phyloP scores from a whole-genome alignment of 2,888 invertebrate genomes.

The Tiphia femorata region DNA sequence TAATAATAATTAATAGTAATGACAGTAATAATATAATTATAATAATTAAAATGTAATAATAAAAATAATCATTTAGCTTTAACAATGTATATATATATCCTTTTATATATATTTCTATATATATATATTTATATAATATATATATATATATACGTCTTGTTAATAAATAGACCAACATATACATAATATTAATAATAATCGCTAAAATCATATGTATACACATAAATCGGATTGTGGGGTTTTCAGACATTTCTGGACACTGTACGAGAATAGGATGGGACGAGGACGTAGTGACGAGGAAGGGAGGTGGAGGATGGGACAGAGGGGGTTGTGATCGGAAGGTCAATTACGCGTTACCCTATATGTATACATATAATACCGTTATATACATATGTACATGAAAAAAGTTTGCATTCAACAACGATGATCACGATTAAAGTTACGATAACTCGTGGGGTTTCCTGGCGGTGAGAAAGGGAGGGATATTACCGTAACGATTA shows the following conservation, averaged over 20 bases:
- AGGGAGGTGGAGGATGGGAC: neutral
- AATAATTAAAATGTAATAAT: slow-evolving; percentile 47
- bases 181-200: slow-evolving; percentile 65
- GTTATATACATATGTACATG: slow-evolving; percentile 65
- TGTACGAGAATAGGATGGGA: slow-evolving; percentile 1
- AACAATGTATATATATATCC: slow-evolving; percentile 61
- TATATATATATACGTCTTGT: slow-evolving; percentile 51
- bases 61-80: slow-evolving; percentile 63
- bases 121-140: slow-evolving; percentile 51
- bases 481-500: no score
- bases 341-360: slow-evolving; percentile 31
- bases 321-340: slow-evolving; percentile 15
- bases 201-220: slow-evolving; percentile 55
- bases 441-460: slow-evolving; percentile 43
- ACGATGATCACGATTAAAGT: slow-evolving; percentile 56
- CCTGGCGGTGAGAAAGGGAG: slow-evolving; percentile 25
- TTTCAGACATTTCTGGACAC: slow-evolving; percentile 22
- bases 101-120: slow-evolving; percentile 42
- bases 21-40: slow-evolving; percentile 21
- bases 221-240: slow-evolving; percentile 31
- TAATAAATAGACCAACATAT: slow-evolving; percentile 68
- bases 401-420: slow-evolving; percentile 57
- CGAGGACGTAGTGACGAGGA: no score
- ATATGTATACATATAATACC: slow-evolving; percentile 47
- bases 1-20: neutral